A percentile compares a stretch with the other conserved stretches of the same genome.
phyloP scores from a whole-genome alignment of 2,113 vertebrate genomes.

The Erythrocebus patas region DNA sequence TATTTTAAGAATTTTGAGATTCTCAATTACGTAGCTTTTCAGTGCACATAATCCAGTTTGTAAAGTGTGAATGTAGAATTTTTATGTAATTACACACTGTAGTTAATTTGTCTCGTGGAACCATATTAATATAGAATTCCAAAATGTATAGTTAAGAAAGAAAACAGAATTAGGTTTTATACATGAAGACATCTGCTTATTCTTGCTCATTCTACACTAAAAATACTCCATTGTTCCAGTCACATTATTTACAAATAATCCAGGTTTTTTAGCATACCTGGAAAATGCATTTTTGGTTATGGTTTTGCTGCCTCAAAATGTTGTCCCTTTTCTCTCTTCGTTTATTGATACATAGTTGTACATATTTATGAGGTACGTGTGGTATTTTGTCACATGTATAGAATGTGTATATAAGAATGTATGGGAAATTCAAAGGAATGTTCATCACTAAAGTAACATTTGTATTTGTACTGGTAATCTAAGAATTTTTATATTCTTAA shows the following conservation, averaged over 20 bases:
- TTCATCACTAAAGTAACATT: neutral
- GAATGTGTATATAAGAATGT: neutral
- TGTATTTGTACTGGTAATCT: neutral
- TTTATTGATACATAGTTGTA: neutral
- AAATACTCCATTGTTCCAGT: neutral
- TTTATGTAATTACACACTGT: neutral
- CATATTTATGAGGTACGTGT: neutral
- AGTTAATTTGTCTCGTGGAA: neutral
- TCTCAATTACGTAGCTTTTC: slow-evolving; percentile 12
- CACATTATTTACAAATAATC: slow-evolving; percentile 17
- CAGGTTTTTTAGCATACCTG: neutral
- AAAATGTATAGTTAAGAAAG: slow-evolving; percentile 28
- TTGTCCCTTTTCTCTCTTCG: neutral
- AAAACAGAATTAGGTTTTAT: neutral
- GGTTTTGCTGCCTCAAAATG: slow-evolving; percentile 31
- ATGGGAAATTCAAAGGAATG: neutral
- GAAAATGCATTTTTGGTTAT: slow-evolving; percentile 1
- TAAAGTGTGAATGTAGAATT: neutral
- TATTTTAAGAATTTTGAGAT: slow-evolving; percentile 31
- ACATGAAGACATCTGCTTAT: neutral
- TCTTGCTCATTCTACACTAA: neutral
- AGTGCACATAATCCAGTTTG: neutral
- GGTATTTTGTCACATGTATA: neutral
- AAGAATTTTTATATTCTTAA: neutral
- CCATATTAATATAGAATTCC: neutral